phyloP scores from a whole-genome alignment of 2,888 invertebrate species.

The Erebia palarica region DNA sequence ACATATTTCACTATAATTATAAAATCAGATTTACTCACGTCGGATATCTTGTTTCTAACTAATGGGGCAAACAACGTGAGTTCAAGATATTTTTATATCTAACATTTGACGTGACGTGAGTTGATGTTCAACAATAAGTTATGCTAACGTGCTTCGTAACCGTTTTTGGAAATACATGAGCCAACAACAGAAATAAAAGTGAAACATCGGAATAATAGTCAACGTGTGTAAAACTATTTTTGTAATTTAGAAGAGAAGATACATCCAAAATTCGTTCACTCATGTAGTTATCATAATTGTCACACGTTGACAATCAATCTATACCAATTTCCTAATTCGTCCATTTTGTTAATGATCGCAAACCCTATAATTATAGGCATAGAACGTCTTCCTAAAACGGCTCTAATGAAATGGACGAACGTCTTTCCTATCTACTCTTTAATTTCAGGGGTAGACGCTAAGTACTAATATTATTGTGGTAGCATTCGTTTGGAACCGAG shows the following conservation, averaged over 20 bases:
- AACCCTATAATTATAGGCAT: constrained; percentile 23
- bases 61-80: not conserved
- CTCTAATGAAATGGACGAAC: constrained; percentile 40
- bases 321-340: constrained; percentile 34
- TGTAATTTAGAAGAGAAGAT: not conserved
- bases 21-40: constrained; percentile 1
- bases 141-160: not conserved
- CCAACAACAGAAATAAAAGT: not conserved
- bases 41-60: not conserved
- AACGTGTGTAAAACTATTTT: constrained; percentile 3
- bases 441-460: constrained; percentile 42
- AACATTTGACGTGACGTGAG: not conserved
- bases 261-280: constrained; percentile 29
- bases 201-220: not conserved
- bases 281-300: constrained; percentile 15
- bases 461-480: constrained; percentile 61
- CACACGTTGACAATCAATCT: constrained; percentile 25
- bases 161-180: not conserved
- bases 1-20: not conserved
- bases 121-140: not conserved
- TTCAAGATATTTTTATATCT: not conserved
- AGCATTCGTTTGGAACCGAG: constrained; percentile 52
- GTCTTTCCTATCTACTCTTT: constrained; percentile 31
- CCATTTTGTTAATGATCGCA: constrained; percentile 34
- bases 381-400: constrained; percentile 36